Evolutionary conservation across 2,113 vertebrate genomes (phyloP).

Genomic region (Thryonomys swinderianus): DNA sequence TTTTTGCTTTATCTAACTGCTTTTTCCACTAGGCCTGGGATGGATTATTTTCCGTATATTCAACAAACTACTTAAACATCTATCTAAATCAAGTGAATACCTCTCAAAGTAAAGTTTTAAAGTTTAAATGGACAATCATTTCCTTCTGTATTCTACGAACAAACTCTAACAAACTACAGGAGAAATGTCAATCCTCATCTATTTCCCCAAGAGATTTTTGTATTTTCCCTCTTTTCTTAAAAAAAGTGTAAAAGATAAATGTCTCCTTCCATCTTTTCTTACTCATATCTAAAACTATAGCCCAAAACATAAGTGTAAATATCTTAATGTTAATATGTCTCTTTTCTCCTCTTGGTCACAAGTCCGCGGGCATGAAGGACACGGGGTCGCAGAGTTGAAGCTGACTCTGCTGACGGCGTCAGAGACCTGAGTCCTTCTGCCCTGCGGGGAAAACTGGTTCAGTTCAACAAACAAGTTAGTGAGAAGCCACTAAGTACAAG

Average conservation of each 20-base stretch:
- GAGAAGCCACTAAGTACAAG: not conserved
- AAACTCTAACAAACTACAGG: not conserved
- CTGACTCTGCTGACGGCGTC: not conserved
- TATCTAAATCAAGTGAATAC: not conserved
- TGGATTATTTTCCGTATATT: not conserved
- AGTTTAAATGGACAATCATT: slow-evolving; percentile 20
- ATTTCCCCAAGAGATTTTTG: not conserved
- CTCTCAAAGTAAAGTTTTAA: not conserved
- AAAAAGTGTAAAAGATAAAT: slow-evolving; percentile 7
- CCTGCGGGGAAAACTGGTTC: not conserved
- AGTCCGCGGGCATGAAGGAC: not conserved
- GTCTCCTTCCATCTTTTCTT: not conserved
- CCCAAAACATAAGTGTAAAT: slow-evolving; percentile 12
- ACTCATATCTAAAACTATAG: not conserved
- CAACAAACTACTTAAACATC: not conserved
- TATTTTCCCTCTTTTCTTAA: not conserved
- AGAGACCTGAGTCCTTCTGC: not conserved
- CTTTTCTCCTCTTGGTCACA: slow-evolving; percentile 17
- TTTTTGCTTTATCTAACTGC: not conserved
- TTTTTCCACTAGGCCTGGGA: not conserved
- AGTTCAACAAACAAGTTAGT: slow-evolving; percentile 25
- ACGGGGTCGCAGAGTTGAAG: not conserved
- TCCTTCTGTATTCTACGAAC: too few species aligned
- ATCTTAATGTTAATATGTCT: not conserved
- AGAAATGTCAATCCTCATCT: not conserved